phyloP scores from a whole-genome alignment of 2,888 invertebrate species.

The Eupithecia inturbata region DNA sequence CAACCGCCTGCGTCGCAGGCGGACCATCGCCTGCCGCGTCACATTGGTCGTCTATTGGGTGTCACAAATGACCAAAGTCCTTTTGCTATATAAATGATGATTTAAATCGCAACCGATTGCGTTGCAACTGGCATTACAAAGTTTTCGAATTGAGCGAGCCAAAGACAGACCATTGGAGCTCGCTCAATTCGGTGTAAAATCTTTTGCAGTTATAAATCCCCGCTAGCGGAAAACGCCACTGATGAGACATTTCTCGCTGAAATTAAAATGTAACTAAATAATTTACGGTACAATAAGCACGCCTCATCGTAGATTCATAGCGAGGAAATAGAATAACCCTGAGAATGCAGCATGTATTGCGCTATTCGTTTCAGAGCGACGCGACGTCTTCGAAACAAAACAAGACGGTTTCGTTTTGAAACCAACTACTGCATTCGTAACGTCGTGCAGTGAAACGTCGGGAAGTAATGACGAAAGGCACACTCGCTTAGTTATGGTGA shows the following conservation, averaged over 20 bases:
- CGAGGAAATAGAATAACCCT: conserved; percentile 4
- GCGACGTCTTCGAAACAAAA: background rate
- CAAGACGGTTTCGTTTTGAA: background rate
- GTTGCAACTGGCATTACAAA: no score
- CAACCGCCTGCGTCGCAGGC: no score
- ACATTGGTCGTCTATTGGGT: no score
- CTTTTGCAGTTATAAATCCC: conserved; percentile 41
- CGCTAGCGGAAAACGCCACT: conserved; percentile 39
- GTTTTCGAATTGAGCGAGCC: no score
- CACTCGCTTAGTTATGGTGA: background rate
- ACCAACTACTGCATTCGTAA: background rate
- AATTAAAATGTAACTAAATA: conserved; percentile 71
- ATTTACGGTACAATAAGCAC: conserved; percentile 56
- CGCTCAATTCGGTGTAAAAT: conserved; percentile 13
- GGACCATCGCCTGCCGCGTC: no score
- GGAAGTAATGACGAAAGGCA: background rate
- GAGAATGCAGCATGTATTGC: conserved; percentile 2
- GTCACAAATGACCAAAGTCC: background rate
- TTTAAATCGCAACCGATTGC: background rate
- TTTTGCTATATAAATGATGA: no score
- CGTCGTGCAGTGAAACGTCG: no score
- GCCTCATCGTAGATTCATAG: conserved; percentile 23
- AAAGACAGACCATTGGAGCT: no score
- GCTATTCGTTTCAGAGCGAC: background rate
- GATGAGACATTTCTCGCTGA: conserved; percentile 64